Conservation (phyloP, 2,113 vertebrate genomes). For the Conger conger region DNA sequence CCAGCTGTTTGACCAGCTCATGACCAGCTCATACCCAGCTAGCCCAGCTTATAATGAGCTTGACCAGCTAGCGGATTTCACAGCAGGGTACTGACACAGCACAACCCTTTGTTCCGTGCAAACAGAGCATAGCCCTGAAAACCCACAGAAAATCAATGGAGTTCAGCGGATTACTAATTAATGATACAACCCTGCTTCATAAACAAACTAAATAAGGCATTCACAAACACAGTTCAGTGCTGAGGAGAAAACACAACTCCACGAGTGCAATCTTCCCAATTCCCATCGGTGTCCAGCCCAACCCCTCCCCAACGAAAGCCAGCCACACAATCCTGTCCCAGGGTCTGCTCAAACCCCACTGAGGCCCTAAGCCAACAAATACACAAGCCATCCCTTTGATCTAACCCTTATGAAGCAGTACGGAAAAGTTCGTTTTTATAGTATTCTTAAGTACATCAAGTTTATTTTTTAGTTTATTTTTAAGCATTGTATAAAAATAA, state of each 20-base stretch:
- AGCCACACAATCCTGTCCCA: neutral
- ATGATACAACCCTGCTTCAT: neutral
- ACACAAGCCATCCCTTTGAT: too few relatives aligned
- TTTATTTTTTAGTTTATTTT: too few relatives aligned
- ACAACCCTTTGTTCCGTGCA: neutral
- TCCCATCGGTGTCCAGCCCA: too few relatives aligned
- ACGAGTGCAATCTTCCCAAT: too few relatives aligned
- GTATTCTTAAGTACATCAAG: too few relatives aligned
- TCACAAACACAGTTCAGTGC: neutral
- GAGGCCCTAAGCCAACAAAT: neutral
- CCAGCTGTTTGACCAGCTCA: too few relatives aligned
- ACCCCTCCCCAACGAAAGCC: neutral
- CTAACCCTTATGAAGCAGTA: too few relatives aligned
- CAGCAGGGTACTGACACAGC: neutral
- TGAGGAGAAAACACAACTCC: neutral
- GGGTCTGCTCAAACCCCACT: neutral
- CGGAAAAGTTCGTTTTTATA: too few relatives aligned
- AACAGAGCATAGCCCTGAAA: neutral
- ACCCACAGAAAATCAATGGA: neutral
- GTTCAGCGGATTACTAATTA: neutral
- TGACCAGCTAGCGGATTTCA: too few relatives aligned
- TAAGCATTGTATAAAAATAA: too few relatives aligned
- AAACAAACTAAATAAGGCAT: neutral
- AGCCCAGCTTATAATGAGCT: too few relatives aligned
- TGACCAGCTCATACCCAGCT: too few relatives aligned